Evolutionary conservation across 2,113 vertebrate species (phyloP).

Genomic region (Ivindomyrus marchei): DNA sequence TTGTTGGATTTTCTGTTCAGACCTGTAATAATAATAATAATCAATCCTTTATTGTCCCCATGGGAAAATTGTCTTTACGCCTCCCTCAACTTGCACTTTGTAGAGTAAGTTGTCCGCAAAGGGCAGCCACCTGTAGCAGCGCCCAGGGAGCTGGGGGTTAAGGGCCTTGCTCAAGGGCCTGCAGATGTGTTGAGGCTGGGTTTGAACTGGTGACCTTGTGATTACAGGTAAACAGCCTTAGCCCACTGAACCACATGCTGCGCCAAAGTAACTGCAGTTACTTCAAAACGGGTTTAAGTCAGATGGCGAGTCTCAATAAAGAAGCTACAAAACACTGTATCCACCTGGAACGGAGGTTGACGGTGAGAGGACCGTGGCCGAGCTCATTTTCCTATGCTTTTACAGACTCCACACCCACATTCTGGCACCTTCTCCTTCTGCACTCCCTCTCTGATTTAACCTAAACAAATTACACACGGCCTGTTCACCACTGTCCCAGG

Average conservation of each 20-base stretch:
- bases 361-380: neutral
- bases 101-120: too few species aligned
- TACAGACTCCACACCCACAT: neutral
- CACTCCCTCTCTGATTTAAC: neutral
- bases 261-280: neutral
- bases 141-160: too few species aligned
- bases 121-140: too few species aligned
- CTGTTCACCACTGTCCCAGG: neutral
- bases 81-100: too few species aligned
- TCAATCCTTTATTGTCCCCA: too few species aligned
- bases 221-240: too few species aligned
- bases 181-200: too few species aligned
- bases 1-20: neutral
- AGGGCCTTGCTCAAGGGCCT: too few species aligned
- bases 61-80: too few species aligned
- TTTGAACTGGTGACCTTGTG: too few species aligned
- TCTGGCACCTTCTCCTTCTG: neutral
- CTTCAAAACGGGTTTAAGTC: neutral
- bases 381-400: neutral
- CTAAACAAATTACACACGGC: neutral
- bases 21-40: neutral
- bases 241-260: too few species aligned
- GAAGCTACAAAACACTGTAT: fast-evolving
- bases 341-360: neutral
- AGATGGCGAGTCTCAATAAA: neutral